Percentiles rank a stretch among this genome's conserved stretches.
phyloP scores from a whole-genome alignment of 2,888 invertebrate species.

The Mythimna impura region DNA sequence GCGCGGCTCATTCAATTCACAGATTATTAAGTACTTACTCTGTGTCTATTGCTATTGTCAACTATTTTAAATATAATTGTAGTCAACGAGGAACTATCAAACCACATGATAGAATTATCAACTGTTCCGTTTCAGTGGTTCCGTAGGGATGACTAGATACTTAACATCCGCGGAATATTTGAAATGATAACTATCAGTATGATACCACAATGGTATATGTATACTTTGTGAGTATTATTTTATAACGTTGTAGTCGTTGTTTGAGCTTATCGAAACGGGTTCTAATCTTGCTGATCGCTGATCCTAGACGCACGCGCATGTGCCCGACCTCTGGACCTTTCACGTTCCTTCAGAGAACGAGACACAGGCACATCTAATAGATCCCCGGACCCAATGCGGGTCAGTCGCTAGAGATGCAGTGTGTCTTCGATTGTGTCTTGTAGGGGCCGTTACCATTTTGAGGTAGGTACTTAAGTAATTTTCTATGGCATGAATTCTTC shows the following conservation, averaged over 20 bases:
- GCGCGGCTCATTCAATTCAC: neutral
- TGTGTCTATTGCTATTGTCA: neutral
- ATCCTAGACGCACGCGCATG: neutral
- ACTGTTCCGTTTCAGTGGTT: neutral
- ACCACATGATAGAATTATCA: neutral
- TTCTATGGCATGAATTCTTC: neutral
- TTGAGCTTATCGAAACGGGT: neutral
- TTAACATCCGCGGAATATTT: neutral
- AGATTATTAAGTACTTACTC: neutral
- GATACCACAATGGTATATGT: neutral
- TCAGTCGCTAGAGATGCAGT: neutral
- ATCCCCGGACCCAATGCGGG: neutral
- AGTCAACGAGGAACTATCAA: neutral
- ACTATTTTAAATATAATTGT: neutral
- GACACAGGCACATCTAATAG: neutral
- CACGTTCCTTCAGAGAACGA: neutral
- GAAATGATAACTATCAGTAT: neutral
- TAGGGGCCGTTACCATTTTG: neutral
- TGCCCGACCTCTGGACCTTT: slow-evolving; percentile 22
- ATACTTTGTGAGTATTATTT: neutral
- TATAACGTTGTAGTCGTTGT: neutral
- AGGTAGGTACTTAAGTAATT: neutral
- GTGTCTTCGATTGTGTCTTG: neutral
- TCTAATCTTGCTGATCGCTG: slow-evolving; percentile 3
- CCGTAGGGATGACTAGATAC: neutral